Base-by-base conservation (phyloP, 2,888 invertebrate genomes). In the Epistrophe eligans region DNA sequence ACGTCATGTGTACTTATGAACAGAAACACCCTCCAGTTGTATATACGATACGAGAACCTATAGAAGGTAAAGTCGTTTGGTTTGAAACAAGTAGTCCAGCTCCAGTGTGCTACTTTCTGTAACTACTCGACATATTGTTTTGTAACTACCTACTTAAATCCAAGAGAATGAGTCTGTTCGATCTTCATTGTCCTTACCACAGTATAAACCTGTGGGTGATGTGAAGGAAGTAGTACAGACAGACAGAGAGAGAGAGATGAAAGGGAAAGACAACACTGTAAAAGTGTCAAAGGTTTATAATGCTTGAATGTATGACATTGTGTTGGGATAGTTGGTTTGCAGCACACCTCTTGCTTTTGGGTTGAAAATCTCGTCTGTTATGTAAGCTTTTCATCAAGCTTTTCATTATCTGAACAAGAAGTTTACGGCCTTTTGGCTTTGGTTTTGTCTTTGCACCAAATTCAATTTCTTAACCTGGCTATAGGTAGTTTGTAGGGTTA, bases 141-240 rank as follows among this genome's bases (percentile, higher is more conserved):
- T 45, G 66, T 67, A 67, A 67, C 66, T 67, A 67, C 50, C 66
- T 50, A 50, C 66, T 67, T 35, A 50, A 67, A 35, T 8, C 66
- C 66, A 50, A 48, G 15, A 66, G 32, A 66, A 66, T 15, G 50
- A 50, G 66, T 76, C 71, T 64, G 74, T 79, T 84, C 73, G 70
- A 74, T 79, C 45, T 58, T 72, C 58, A 84, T 84, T 79, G 76
- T 76, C 66, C 76, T 66, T 77, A 48, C 62, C 77, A 45, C 66
- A 79, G 40, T 2, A 32, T 9, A n/a, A 57, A 35, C 8, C 15
- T 62, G 13, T 19, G 40, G 40, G 60, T 11, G 24, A 24, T 24
- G 17, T 8, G 19, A 24, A 15, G 40, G 60, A 19, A 3, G 38
- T 9, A 24, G 24, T 1, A 24, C n/a, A 3, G 24, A 24, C 2